Evolutionary conservation across 2,888 invertebrate genomes (phyloP).

Genomic region (Caenorhabditis sp.): DNA sequence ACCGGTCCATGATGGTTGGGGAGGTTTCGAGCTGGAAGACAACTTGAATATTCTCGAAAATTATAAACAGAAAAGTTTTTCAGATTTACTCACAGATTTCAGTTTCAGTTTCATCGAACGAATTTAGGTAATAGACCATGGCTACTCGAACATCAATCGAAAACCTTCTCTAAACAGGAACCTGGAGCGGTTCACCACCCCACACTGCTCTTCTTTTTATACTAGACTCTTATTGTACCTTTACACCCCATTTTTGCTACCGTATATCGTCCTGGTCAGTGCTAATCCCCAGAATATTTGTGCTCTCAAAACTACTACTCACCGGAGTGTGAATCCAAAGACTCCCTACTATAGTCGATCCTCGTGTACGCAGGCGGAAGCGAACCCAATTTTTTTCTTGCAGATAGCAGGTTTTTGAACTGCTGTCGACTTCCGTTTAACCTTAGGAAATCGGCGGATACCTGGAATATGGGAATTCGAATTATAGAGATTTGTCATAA

Average conservation of each 20-base stretch:
- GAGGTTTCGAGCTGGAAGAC: slow-evolving; percentile 28
- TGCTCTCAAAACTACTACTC: slow-evolving; percentile 19
- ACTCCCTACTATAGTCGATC: slow-evolving; percentile 81
- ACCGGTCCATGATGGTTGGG: slow-evolving; percentile 75
- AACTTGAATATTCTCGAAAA: background rate
- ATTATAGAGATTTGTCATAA: background rate
- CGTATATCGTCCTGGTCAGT: slow-evolving; percentile 4
- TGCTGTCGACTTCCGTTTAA: slow-evolving; percentile 81
- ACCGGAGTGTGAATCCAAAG: slow-evolving; percentile 78
- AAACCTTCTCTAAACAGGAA: background rate
- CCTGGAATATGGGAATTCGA: slow-evolving; percentile 75
- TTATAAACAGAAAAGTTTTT: background rate
- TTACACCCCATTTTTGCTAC: slow-evolving; percentile 1
- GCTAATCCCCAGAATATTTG: slow-evolving; percentile 12
- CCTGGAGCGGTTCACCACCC: background rate
- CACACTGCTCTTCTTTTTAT: slow-evolving; percentile 4
- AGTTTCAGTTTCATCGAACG: slow-evolving; percentile 12
- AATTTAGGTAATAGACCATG: slow-evolving; percentile 17
- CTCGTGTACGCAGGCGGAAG: slow-evolving; percentile 83
- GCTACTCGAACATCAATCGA: no score
- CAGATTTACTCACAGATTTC: slow-evolving; percentile 17
- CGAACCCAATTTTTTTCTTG: slow-evolving; percentile 81
- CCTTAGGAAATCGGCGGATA: slow-evolving; percentile 82
- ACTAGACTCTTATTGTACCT: slow-evolving; percentile 16
- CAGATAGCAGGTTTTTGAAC: slow-evolving; percentile 81